Evolutionary conservation across 2,888 invertebrate genomes (phyloP), one percentile per base, ranked within the genome.

Genomic region (Drosophila picticornis): DNA sequence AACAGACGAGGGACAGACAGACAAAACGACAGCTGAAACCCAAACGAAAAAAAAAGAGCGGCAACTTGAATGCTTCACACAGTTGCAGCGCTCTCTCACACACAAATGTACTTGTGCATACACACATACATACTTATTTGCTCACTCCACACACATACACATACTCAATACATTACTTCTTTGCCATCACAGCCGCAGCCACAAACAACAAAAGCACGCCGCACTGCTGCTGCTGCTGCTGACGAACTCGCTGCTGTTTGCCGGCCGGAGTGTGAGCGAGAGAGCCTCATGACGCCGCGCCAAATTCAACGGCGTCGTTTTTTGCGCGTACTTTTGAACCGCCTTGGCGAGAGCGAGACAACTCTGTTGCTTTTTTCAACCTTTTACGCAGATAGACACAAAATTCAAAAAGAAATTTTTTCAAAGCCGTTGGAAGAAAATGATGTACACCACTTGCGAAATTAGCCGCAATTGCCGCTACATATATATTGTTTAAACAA

Each of bases 311-410:
- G 88, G 88, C 90, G 90, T 88, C 88, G 79, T 75, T 88, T 85
- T 85, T 85, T 86, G 89, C 89, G 89, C 83, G 89, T 77, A 77
- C 80, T 51, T 82, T 75, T 75, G 27, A 43, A 10, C 31, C 27
- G 72, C 80, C 58, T 63, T 59, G 56, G 88, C 50, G 79, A 27
- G 72, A 81, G 78, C 64, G 90, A 80, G 91, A 90, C 81, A 81
- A 82, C 89, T 66, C 46, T 66, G 84, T 60, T 31, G 22, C 22
- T 73, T 67, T 56, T 53, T 59, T 59, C 66, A 77, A 75, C 77
- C 72, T 77, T 88, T 86, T 85, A 77, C 75, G 88, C 83, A 85
- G 89, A 90, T 90, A 91, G 91, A 91, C 91, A 91, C 85, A 65
- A 81, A 90, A 91, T 84, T 90, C 84, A 84, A 82, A 89, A 88